A percentile compares a stretch with the other conserved stretches of the same genome.
Conservation (phyloP, 53 echinoderm and acorn worm genomes). For the Stichopus horrens region DNA sequence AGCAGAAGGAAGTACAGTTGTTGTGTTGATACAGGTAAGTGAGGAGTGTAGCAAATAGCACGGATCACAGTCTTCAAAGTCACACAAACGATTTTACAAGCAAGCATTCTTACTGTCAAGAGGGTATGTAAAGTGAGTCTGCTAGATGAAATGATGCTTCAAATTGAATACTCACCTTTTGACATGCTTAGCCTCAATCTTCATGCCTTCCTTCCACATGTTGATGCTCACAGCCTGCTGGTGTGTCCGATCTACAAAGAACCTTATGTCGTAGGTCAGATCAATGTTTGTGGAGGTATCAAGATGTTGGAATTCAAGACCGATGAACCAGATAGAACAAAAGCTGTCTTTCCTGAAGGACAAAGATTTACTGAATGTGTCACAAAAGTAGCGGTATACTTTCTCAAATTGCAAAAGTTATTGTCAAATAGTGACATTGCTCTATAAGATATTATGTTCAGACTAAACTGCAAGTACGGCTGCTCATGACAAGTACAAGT, state of each 20-base stretch:
- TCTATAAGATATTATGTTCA: background rate
- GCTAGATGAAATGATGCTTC: too few species aligned
- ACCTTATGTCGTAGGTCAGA: slow-evolving; percentile 95
- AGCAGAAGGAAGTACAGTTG: too few species aligned
- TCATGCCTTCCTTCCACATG: slow-evolving; percentile 94
- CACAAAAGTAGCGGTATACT: background rate
- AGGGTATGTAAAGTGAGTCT: too few species aligned
- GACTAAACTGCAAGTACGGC: background rate
- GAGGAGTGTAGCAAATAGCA: too few species aligned
- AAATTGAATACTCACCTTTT: slow-evolving; percentile 66
- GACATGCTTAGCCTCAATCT: slow-evolving; percentile 97
- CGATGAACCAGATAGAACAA: slow-evolving; percentile 92
- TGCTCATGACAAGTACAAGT: too few species aligned
- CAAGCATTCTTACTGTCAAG: too few species aligned
- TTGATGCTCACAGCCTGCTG: slow-evolving; percentile 71
- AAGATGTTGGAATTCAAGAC: slow-evolving; percentile 87
- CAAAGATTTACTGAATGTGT: background rate
- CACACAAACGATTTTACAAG: too few species aligned
- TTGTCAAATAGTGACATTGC: background rate
- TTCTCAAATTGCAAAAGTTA: background rate
- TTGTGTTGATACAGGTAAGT: too few species aligned
- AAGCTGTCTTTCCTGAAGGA: slow-evolving; percentile 54
- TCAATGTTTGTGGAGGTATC: slow-evolving; percentile 87
- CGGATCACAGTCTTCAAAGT: too few species aligned
- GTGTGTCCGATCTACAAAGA: slow-evolving; percentile 90